phyloP scores from a whole-genome alignment of 2,888 invertebrate genomes.

The Drosophila falleni region DNA sequence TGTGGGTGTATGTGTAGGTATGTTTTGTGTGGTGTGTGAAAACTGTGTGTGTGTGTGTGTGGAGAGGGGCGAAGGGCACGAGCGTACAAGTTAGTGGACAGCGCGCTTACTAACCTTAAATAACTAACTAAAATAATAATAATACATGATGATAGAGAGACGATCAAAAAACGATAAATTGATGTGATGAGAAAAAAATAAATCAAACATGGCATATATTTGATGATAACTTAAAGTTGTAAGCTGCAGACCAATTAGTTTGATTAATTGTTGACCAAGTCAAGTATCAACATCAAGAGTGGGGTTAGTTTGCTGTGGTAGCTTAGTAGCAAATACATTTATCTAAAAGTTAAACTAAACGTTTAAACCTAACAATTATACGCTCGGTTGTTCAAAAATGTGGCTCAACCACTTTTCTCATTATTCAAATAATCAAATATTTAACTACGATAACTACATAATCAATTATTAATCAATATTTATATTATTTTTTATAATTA shows the following conservation, averaged over 20 bases:
- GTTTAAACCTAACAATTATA: constrained; percentile 49
- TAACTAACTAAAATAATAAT: constrained; percentile 61
- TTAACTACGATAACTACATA: constrained; percentile 33
- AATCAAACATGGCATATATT: constrained; percentile 51
- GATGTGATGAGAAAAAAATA: constrained; percentile 33
- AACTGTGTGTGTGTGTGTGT: constrained; percentile 23
- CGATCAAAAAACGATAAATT: constrained; percentile 63
- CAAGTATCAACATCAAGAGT: not conserved
- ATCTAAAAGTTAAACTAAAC: constrained; percentile 57
- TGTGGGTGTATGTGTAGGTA: constrained; percentile 4
- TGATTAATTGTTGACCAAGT: constrained; percentile 10
- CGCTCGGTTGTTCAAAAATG: constrained; percentile 4
- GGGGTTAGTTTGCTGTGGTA: constrained; percentile 36
- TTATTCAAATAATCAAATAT: not conserved
- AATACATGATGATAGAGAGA: constrained; percentile 38
- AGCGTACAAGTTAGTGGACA: constrained; percentile 67
- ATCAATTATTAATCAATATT: constrained; percentile 16
- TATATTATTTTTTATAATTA: not conserved
- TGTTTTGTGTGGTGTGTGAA: constrained; percentile 19
- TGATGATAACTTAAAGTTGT: constrained; percentile 49
- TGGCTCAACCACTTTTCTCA: constrained; percentile 4
- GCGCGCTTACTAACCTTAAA: constrained; percentile 72
- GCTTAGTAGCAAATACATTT: constrained; percentile 47
- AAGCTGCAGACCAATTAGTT: constrained; percentile 55
- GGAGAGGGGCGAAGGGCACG: constrained; percentile 37